These are phyloP conservation scores for Epinotia nisella DNA, from an alignment of 2,888 invertebrate genomes.

Conservation along the genomic window DNA sequence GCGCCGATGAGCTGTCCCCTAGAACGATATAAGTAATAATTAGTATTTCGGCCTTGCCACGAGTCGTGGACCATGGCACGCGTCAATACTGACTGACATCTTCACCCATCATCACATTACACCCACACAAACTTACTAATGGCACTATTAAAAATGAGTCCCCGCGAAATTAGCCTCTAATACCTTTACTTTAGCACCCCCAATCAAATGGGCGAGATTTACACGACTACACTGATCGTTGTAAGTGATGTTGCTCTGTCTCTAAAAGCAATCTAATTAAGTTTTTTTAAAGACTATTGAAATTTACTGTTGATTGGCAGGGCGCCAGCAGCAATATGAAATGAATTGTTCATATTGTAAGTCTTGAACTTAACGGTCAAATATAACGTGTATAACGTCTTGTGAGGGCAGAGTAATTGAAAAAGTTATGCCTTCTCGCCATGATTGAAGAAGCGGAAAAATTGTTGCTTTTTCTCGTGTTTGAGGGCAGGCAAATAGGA, in stretches of 20 bases:
- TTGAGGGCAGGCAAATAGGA: slow-evolving; percentile 47
- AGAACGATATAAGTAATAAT: slow-evolving; percentile 72
- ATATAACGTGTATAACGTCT: slow-evolving; percentile 41
- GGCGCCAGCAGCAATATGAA: slow-evolving; percentile 80
- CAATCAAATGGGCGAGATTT: not conserved
- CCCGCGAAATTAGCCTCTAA: slow-evolving; percentile 56
- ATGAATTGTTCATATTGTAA: slow-evolving; percentile 61
- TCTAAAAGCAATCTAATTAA: slow-evolving; percentile 82
- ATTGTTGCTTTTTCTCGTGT: slow-evolving; percentile 26
- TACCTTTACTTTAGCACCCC: slow-evolving; percentile 38
- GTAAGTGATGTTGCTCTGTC: slow-evolving; percentile 68
- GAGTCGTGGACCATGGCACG: slow-evolving; percentile 72
- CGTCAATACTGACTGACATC: slow-evolving; percentile 81
- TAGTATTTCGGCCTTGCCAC: slow-evolving; percentile 68
- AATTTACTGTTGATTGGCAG: slow-evolving; percentile 81
- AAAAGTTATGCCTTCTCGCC: slow-evolving; percentile 40
- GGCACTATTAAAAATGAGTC: slow-evolving; percentile 19
- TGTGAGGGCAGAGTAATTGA: slow-evolving; percentile 44
- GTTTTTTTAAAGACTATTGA: slow-evolving; percentile 77
- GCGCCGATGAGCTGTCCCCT: slow-evolving; percentile 45
- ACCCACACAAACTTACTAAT: slow-evolving; percentile 59
- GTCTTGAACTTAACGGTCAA: slow-evolving; percentile 57
- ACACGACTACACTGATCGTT: slow-evolving; percentile 38
- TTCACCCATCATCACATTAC: slow-evolving; percentile 79
- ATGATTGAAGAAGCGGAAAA: slow-evolving; percentile 39